Percentiles rank a stretch among this genome's conserved stretches.
Evolutionary conservation across 2,888 invertebrate species (phyloP).

Genomic region (Cephus pulcher): DNA sequence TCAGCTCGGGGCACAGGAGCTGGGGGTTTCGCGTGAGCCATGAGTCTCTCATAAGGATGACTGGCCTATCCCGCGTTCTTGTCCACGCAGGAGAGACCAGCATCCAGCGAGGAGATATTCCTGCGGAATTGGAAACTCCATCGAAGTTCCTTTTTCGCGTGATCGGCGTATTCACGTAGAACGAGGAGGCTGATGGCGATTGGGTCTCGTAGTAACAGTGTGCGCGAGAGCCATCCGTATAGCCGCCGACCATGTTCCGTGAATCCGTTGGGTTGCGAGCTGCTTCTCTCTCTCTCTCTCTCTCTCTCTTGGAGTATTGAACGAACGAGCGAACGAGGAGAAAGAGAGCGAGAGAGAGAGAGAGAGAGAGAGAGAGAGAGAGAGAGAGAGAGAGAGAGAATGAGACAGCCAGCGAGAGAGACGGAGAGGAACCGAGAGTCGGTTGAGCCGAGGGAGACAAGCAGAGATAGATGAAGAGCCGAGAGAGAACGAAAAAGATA

Average conservation of each 20-base stretch:
- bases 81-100: not conserved
- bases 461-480: constrained; percentile 32
- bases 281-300: constrained; percentile 21
- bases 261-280: constrained; percentile 44
- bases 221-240: constrained; percentile 18
- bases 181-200: not conserved
- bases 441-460: constrained; percentile 6
- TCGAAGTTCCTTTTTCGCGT: not conserved
- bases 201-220: not conserved
- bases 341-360: constrained; percentile 18
- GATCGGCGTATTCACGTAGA: not conserved
- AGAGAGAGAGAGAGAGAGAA: constrained; percentile 19
- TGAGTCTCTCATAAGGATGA: no score
- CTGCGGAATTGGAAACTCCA: not conserved
- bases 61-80: not conserved
- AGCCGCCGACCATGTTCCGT: constrained; percentile 48
- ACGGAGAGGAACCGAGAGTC: constrained; percentile 11
- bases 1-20: no score
- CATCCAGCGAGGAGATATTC: not conserved
- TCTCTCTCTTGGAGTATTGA: constrained; percentile 58
- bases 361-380: constrained; percentile 11
- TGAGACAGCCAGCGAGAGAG: constrained; percentile 7
- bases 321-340: constrained; percentile 44
- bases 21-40: no score
- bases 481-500: constrained; percentile 19